Evolutionary conservation across 30 jellyfish, hydroid and myxozoan species (phyloP), one percentile per base, ranked within the genome.

Genomic region (Morbakka virulenta): DNA sequence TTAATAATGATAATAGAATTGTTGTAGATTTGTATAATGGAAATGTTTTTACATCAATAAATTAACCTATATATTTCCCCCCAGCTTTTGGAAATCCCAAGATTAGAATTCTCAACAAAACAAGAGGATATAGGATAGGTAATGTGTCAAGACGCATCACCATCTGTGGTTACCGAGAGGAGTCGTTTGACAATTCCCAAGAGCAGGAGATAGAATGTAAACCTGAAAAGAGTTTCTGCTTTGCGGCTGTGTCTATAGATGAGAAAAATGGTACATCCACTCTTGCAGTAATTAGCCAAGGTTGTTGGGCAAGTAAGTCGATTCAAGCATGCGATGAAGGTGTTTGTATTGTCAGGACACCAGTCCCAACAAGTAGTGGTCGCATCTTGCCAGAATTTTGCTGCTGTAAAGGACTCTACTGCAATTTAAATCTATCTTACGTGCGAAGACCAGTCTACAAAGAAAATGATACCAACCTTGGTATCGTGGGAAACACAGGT

Each of bases 361-460:
- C 57, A 17, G 17, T 41, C 57, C 57, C 57, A 9, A 41, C 57
- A 41, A 6, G 13, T 9, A 17, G 57, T 6, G 57, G 57, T 41
- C 57, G 57, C 9, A 41, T 41, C 17, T 17, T 41, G 17, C 57
- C 57, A 41, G 57, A 41, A 41, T 41, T 41, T 11, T 83, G 94
- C 47, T 83, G 94, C 78, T 83, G 94, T 36, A 41, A 76, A 32
- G 94, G 94, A 6, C 34, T 72, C 50, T 57, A 36, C 14, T 83
- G 94, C 27, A 83, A 83, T 69, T 53, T 41, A 53, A 83, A 83
- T 65, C 48, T 81, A 49, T 62, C 87, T 11, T 52, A 61, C 36
- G 49, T 73, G 2, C 23, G 36, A 3, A 70, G 81, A 41, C 9
- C 57, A 17, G 57, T 41, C 17, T 41, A 41, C 17, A 9, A 9